These are phyloP conservation scores for Heliconius aoede DNA, from an alignment of 2,888 invertebrate species.

Conservation along the genomic window DNA sequence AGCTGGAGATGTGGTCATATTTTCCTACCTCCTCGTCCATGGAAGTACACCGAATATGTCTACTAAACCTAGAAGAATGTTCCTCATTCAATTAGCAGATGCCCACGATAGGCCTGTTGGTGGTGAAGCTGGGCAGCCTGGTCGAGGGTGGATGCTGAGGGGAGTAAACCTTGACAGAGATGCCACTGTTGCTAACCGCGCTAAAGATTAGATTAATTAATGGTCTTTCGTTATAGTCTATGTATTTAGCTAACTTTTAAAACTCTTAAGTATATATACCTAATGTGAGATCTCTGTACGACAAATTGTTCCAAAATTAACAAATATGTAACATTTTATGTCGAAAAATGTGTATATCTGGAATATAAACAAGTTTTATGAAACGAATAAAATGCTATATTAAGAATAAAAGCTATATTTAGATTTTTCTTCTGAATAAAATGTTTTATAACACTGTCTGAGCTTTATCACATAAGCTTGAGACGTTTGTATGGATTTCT, in stretches of 20 bases:
- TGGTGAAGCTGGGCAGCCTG: constrained; percentile 71
- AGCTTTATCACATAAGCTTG: too few species aligned
- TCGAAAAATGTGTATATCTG: too few species aligned
- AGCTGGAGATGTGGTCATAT: constrained; percentile 83
- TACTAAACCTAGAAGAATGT: constrained; percentile 76
- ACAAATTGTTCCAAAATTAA: too few species aligned
- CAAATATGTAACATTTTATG: too few species aligned
- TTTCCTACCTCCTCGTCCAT: constrained; percentile 84
- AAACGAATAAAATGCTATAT: too few species aligned
- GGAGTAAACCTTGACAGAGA: constrained; percentile 72
- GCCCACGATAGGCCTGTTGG: constrained; percentile 81
- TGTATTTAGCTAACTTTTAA: background rate
- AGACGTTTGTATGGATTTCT: too few species aligned
- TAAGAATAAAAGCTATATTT: too few species aligned
- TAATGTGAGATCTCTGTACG: too few species aligned
- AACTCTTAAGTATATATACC: too few species aligned
- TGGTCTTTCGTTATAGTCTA: background rate
- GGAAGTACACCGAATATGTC: constrained; percentile 83
- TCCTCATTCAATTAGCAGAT: constrained; percentile 79
- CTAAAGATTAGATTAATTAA: constrained; percentile 33
- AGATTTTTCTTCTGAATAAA: too few species aligned
- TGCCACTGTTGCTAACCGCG: constrained; percentile 57
- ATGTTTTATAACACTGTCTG: too few species aligned
- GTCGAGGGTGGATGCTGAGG: constrained; percentile 82
- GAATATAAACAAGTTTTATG: too few species aligned